Evolutionary conservation across 2,113 vertebrate species (phyloP), one percentile per base, ranked within the genome.

Genomic region (Sisor rabdophorus): DNA sequence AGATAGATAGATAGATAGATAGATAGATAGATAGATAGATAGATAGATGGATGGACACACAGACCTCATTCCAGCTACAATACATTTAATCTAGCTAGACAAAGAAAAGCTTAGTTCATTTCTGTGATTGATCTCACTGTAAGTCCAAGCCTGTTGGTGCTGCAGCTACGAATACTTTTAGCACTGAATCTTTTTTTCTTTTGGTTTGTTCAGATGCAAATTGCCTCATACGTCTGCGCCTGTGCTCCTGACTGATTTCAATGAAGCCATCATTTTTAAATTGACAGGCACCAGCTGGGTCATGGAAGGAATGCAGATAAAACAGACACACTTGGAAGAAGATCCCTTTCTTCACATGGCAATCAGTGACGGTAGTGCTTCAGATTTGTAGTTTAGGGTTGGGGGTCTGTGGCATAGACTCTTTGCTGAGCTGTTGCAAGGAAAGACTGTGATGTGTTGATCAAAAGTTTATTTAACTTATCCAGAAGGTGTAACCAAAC

Each of bases 141-240:
- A 69, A 52, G 52, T 52, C 47, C 47, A 19, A 52, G 47, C 47
- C 28, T 52, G 24, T 68, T 44, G 10, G 40, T 10, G 40, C 40
- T 44, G 40, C 5, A 44, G 40, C 40, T 44, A 4, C 8, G 40
- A 17, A 68, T 17, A 24, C 47, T 30, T 26, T 30, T 19, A 50
- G 24, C 16, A 3, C 24, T 6, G 24, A 52, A 52, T 47, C 17
- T 52, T 69, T 28, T 68, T 40, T 17, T 44, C 64, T 50, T 69
- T 20, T 22, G 26, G 9, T 28, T 69, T 47, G 8, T 47, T 30
- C 2, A 2, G 44, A n/a, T 67, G 40, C 64, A 26, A 48, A 48
- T 48, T 26, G 65, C 65, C 64, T 50, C 44, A 48, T 52, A 69
- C 4, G 16, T 69, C 64, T 68, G 44, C 44, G 26, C 64, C 50